phyloP scores from a whole-genome alignment of 2,113 vertebrate species.

The Rhombomys opimus region DNA sequence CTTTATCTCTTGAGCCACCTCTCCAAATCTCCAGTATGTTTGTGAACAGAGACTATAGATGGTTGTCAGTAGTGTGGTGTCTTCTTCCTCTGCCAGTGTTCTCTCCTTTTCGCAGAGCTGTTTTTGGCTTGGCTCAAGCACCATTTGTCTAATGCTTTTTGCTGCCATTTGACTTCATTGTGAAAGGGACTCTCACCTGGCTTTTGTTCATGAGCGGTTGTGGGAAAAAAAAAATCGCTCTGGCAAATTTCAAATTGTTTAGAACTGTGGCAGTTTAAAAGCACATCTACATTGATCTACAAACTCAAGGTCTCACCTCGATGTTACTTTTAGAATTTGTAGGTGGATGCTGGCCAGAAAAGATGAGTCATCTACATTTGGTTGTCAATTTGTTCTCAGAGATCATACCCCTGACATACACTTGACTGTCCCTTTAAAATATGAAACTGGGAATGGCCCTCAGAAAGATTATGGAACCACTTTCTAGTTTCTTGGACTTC shows the following conservation, averaged over 20 bases:
- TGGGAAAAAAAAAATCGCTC: slow-evolving; percentile 34
- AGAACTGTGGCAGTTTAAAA: slow-evolving; percentile 69
- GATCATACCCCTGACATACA: neutral
- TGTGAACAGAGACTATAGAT: neutral
- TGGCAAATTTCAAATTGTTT: slow-evolving; percentile 50
- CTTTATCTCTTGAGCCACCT: neutral
- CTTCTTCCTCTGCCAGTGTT: neutral
- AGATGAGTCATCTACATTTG: slow-evolving; percentile 47
- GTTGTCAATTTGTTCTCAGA: slow-evolving; percentile 56
- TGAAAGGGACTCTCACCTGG: neutral
- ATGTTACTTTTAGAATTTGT: slow-evolving; percentile 66
- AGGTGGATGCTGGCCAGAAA: slow-evolving; percentile 44
- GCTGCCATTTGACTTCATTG: slow-evolving; percentile 28
- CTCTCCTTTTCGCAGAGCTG: rapidly evolving
- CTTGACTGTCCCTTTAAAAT: slow-evolving; percentile 45
- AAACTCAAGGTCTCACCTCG: slow-evolving; percentile 61
- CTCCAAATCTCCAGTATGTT: neutral
- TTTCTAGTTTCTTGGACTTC: neutral
- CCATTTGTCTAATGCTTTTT: neutral
- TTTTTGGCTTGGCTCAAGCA: neutral
- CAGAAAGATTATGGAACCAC: neutral
- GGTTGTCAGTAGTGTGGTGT: neutral
- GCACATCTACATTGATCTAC: slow-evolving; percentile 61
- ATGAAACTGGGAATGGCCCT: neutral
- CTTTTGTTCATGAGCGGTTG: neutral